These are phyloP conservation scores for Drosophila willistoni DNA, from an alignment of 1,140 invertebrate species.

Conservation along the genomic window DNA sequence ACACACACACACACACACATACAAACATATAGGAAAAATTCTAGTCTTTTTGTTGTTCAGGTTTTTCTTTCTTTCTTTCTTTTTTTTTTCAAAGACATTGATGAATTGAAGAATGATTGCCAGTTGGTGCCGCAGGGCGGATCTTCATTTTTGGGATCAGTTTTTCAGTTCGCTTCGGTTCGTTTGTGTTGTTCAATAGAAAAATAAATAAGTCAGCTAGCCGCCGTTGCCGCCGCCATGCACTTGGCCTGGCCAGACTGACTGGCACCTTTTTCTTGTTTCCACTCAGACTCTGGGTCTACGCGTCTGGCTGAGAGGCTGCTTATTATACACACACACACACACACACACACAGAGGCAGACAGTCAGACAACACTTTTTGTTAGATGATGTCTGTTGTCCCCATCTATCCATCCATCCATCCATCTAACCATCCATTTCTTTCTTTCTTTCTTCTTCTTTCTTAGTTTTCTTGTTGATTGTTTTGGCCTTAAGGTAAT, in stretches of 20 bases:
- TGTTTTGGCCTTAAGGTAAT: constrained; percentile 41
- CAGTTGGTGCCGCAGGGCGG: constrained; percentile 61
- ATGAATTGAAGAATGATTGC: constrained; percentile 81
- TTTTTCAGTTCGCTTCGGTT: constrained; percentile 40
- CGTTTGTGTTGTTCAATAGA: constrained; percentile 74
- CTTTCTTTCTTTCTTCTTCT: not conserved
- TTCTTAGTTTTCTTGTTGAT: constrained; percentile 4
- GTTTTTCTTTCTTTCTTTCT: constrained; percentile 21
- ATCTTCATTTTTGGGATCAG: constrained; percentile 19
- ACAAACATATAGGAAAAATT: constrained; percentile 21
- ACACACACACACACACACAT: not conserved
- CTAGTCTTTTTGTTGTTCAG: constrained; percentile 17
- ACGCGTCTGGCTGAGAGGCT: constrained; percentile 14
- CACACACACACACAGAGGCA: not conserved
- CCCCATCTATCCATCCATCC: not conserved
- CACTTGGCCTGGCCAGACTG: constrained; percentile 70
- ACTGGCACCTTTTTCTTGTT: constrained; percentile 75
- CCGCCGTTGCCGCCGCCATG: constrained; percentile 28
- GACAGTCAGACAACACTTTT: constrained; percentile 10
- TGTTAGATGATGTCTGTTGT: constrained; percentile 16
- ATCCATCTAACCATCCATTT: not conserved
- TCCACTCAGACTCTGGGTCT: constrained; percentile 53
- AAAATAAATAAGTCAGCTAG: constrained; percentile 74
- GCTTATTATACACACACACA: constrained; percentile 10
- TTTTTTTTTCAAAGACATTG: constrained; percentile 57